These are phyloP conservation scores for Tetrao urogallus DNA, from an alignment of 2,113 vertebrate species.

Conservation along the genomic window DNA sequence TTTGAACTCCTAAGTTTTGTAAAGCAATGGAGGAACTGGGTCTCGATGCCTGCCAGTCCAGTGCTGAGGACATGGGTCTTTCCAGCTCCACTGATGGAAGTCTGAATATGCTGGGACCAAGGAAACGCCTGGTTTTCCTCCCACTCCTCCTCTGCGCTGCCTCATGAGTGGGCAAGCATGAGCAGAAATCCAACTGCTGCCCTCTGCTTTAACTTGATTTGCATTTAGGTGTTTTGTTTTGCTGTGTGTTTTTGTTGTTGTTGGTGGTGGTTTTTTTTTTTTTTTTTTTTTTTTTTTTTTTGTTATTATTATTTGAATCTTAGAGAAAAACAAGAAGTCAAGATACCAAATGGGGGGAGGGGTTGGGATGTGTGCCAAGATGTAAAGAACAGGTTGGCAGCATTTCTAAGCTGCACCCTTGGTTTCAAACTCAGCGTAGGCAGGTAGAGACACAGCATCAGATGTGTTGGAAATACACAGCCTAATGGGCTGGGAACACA, in stretches of 20 bases:
- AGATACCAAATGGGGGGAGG: neutral
- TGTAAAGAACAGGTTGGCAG: neutral
- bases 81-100: neutral
- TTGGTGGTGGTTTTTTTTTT: too few relatives aligned
- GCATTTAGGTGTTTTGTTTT: neutral
- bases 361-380: neutral
- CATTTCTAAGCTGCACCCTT: neutral
- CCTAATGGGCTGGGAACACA: fast-evolving
- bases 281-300: too few relatives aligned
- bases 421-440: fast-evolving
- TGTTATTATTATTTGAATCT: neutral
- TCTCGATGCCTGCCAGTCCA: neutral
- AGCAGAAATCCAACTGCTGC: neutral
- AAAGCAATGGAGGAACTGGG: fast-evolving
- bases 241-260: neutral
- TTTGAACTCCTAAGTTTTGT: neutral
- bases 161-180: fast-evolving
- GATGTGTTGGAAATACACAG: fast-evolving
- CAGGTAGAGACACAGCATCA: neutral
- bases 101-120: neutral
- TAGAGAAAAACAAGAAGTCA: neutral
- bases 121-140: neutral
- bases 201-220: neutral
- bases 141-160: neutral
- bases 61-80: neutral